Evolutionary conservation across 2,113 vertebrate species (phyloP).

Genomic region (Redunca redunca): DNA sequence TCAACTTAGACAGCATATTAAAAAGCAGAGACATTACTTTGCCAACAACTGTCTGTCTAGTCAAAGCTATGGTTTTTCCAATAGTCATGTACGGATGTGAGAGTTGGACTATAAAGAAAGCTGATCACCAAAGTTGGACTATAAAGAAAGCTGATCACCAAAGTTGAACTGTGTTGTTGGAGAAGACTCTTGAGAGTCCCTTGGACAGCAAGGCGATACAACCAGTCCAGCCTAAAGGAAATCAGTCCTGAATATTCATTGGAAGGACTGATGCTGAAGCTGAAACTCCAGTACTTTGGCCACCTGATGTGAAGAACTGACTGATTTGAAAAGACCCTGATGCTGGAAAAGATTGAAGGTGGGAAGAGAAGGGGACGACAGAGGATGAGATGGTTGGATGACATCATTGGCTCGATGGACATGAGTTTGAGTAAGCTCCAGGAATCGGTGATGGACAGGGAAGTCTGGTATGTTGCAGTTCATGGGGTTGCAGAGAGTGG

Average conservation of each 20-base stretch:
- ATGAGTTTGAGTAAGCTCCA: not conserved
- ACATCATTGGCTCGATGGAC: not conserved
- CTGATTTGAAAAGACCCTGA: not conserved
- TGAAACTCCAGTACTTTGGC: not conserved
- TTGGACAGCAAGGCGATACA: not conserved
- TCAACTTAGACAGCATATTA: not conserved
- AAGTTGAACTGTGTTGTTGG: not conserved
- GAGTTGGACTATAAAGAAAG: not conserved
- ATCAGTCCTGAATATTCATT: not conserved
- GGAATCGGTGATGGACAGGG: not conserved
- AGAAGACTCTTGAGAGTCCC: not conserved
- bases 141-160: not conserved
- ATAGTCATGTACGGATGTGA: not conserved
- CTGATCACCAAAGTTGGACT: not conserved
- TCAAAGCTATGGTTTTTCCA: not conserved
- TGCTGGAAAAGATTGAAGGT: not conserved
- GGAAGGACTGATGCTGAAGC: not conserved
- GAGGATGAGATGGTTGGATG: not conserved
- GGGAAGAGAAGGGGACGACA: not conserved
- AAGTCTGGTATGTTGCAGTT: not conserved
- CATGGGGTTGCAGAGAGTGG: not conserved
- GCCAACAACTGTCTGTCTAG: not conserved
- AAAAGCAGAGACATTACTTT: not conserved
- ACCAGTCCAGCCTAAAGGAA: not conserved
- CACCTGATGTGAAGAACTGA: not conserved